These are phyloP conservation scores for Patella depressa DNA, from an alignment of 2,888 invertebrate genomes.

Conservation along the genomic window DNA sequence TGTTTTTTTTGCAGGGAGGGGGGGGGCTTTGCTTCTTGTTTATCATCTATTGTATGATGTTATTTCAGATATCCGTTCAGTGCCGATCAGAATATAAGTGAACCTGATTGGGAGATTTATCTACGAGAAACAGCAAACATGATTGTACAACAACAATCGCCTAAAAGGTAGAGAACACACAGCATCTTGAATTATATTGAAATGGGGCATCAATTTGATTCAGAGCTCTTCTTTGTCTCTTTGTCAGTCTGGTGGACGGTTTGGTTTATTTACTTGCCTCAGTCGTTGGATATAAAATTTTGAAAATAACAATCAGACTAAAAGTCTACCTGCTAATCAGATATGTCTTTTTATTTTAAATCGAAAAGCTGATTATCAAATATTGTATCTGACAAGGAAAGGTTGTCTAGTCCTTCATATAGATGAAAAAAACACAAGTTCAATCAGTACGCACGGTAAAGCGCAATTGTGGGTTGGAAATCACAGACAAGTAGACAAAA, in stretches of 20 bases:
- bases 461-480: too few relatives aligned
- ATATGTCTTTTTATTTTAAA: not conserved
- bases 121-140: slow-evolving; percentile 88
- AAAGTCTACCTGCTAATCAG: not conserved
- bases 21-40: too few relatives aligned
- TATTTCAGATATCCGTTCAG: slow-evolving; percentile 79
- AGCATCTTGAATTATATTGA: not conserved
- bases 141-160: slow-evolving; percentile 89
- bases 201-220: not conserved
- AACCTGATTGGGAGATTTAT: slow-evolving; percentile 94
- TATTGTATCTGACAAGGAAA: too few relatives aligned
- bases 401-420: too few relatives aligned
- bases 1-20: too few relatives aligned
- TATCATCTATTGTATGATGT: too few relatives aligned
- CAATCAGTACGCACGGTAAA: too few relatives aligned
- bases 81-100: slow-evolving; percentile 83
- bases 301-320: not conserved
- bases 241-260: not conserved
- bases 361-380: too few relatives aligned
- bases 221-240: not conserved
- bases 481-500: too few relatives aligned
- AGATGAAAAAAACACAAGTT: too few relatives aligned
- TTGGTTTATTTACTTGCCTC: not conserved
- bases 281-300: not conserved
- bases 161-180: slow-evolving; percentile 73